Conservation (phyloP, 1,140 invertebrate species). For the Frieseomelitta varia region DNA sequence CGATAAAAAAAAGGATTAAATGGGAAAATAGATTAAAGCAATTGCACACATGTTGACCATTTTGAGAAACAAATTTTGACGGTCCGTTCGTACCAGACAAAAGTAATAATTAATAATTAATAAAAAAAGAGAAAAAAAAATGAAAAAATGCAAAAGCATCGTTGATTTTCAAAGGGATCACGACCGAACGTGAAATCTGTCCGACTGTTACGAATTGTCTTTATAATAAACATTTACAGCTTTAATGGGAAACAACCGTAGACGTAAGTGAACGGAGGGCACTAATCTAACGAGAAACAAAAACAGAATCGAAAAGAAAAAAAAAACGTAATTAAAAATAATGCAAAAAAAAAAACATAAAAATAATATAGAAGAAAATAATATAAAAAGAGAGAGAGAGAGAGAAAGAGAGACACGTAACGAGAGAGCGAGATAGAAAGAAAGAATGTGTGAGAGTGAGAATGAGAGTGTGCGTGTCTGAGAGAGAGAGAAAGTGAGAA, state of each 20-base stretch:
- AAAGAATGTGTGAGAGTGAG: background rate
- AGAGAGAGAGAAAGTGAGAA: slow-evolving; percentile 17
- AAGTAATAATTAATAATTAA: background rate
- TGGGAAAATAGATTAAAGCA: background rate
- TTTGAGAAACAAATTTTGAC: slow-evolving; percentile 21
- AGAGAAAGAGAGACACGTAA: slow-evolving; percentile 26
- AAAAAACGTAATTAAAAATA: slow-evolving; percentile 24
- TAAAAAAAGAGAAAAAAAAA: background rate
- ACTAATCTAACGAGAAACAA: slow-evolving; percentile 36
- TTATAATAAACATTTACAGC: slow-evolving; percentile 52
- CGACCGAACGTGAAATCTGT: slow-evolving; percentile 44
- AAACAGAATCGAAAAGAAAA: background rate
- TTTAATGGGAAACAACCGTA: slow-evolving; percentile 53
- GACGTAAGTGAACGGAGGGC: slow-evolving; percentile 50
- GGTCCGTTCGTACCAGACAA: background rate
- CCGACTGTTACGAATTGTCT: slow-evolving; percentile 54
- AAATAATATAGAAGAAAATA: slow-evolving; percentile 9
- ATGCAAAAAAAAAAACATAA: slow-evolving; percentile 19
- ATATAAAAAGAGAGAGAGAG: slow-evolving; percentile 23
- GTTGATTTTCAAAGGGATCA: slow-evolving; percentile 40
- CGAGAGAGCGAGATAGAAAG: background rate
- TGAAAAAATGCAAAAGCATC: slow-evolving; percentile 23
- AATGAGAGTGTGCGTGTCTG: background rate
- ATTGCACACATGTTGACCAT: background rate
- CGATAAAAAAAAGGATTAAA: background rate